These are phyloP conservation scores for Epinephelus cyanopodus DNA, from an alignment of 2,113 vertebrate genomes.

Conservation along the genomic window DNA sequence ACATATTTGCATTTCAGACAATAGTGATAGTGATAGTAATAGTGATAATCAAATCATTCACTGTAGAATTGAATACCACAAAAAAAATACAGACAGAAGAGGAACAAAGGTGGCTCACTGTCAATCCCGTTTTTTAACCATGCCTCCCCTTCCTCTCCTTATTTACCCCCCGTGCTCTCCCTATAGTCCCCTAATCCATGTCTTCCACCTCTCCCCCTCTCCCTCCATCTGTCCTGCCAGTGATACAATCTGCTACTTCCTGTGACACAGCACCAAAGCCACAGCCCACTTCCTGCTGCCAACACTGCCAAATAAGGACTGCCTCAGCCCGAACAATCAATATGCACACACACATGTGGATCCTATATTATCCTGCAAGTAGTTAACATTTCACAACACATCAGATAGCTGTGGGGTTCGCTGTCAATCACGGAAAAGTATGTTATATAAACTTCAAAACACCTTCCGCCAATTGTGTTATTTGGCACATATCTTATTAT, in stretches of 20 bases:
- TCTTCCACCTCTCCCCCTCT: slow-evolving; percentile 55
- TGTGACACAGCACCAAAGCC: slow-evolving; percentile 77
- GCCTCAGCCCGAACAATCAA: slow-evolving; percentile 47
- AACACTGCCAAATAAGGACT: slow-evolving; percentile 80
- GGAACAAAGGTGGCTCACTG: slow-evolving; percentile 15
- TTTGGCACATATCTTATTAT: slow-evolving; percentile 23
- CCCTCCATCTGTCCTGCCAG: slow-evolving; percentile 75
- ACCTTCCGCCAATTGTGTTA: slow-evolving; percentile 53
- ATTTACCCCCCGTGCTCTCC: slow-evolving; percentile 40
- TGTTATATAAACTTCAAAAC: slow-evolving; percentile 38
- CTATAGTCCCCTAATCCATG: slow-evolving; percentile 70
- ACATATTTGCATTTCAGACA: slow-evolving; percentile 8
- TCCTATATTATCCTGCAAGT: slow-evolving; percentile 3
- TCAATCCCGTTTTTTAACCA: slow-evolving; percentile 18
- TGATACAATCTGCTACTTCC: slow-evolving; percentile 85
- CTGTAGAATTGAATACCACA: background rate
- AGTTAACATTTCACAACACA: slow-evolving; percentile 6
- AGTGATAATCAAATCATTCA: background rate
- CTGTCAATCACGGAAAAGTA: slow-evolving; percentile 21
- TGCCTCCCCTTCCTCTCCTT: slow-evolving; percentile 47
- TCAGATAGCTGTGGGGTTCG: background rate
- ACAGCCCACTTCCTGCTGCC: slow-evolving; percentile 83
- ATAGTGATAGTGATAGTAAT: background rate
- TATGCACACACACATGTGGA: background rate
- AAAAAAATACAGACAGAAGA: background rate